phyloP scores from a whole-genome alignment of 2,888 invertebrate genomes.

The Tiphia femorata region DNA sequence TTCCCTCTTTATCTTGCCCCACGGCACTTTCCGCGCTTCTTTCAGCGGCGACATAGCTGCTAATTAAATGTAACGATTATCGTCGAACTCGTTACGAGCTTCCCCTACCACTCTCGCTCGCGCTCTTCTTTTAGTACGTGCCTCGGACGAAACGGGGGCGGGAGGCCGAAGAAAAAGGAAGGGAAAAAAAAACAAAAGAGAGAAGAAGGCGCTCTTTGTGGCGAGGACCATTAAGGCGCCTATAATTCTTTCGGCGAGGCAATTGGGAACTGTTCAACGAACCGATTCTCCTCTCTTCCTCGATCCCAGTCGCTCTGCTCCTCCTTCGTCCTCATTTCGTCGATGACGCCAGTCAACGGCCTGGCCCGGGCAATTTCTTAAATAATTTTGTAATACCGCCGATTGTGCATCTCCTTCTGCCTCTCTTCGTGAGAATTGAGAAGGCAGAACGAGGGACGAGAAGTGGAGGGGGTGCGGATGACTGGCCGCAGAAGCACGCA shows the following conservation, averaged over 20 bases:
- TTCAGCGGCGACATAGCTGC: slow-evolving; percentile 15
- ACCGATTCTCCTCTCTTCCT: slow-evolving; percentile 7
- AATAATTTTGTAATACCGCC: slow-evolving; percentile 29
- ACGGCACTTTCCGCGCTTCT: not conserved
- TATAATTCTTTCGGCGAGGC: slow-evolving; percentile 17
- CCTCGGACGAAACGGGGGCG: too few relatives aligned
- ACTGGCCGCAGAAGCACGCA: slow-evolving; percentile 21
- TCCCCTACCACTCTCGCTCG: slow-evolving; percentile 11
- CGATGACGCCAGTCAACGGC: slow-evolving; percentile 2
- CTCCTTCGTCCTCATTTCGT: slow-evolving; percentile 3
- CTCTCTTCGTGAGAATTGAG: too few relatives aligned
- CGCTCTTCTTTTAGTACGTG: slow-evolving; percentile 11
- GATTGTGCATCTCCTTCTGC: too few relatives aligned
- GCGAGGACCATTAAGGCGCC: slow-evolving; percentile 18
- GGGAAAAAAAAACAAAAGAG: too few relatives aligned
- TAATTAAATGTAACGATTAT: slow-evolving; percentile 23
- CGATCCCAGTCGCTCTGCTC: not conserved
- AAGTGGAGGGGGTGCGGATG: slow-evolving; percentile 15
- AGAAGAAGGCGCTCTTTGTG: slow-evolving; percentile 21
- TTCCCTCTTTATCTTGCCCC: too few relatives aligned
- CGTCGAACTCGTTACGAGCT: slow-evolving; percentile 22
- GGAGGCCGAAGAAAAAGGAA: too few relatives aligned
- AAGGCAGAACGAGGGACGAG: too few relatives aligned
- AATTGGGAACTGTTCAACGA: slow-evolving; percentile 3
- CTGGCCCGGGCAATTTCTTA: slow-evolving; percentile 7